These are phyloP conservation scores for Sigmodon hispidus DNA, from an alignment of 2,113 vertebrate species.

Conservation along the genomic window DNA sequence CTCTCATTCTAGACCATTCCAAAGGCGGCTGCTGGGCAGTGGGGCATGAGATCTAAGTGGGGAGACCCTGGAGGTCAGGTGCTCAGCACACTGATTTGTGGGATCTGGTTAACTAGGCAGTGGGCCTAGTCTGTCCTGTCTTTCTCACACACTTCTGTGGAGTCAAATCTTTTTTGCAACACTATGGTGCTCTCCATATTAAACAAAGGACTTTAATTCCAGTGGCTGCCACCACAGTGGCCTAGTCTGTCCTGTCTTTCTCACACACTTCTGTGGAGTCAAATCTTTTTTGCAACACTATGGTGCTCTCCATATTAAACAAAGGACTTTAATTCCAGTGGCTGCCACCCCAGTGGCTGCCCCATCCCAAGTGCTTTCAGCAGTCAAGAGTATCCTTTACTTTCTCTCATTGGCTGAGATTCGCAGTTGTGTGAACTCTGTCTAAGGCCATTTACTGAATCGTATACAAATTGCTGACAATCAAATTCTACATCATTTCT, in stretches of 20 bases:
- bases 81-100: background rate
- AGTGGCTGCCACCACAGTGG: constrained; percentile 36
- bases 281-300: background rate
- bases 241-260: constrained; percentile 2
- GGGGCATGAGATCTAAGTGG: fast-evolving
- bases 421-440: background rate
- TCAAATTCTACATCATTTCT: background rate
- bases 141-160: background rate
- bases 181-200: fast-evolving
- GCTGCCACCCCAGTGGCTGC: constrained; percentile 29
- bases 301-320: background rate
- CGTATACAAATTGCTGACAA: background rate
- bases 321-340: constrained; percentile 4
- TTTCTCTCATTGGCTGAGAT: background rate
- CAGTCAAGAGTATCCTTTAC: background rate
- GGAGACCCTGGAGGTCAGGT: background rate
- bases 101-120: background rate
- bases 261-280: background rate
- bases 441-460: background rate
- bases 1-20: background rate
- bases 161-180: background rate
- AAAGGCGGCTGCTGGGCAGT: background rate
- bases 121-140: constrained; percentile 7
- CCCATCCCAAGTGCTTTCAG: background rate
- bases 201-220: constrained; percentile 9